Evolutionary conservation across 2,113 vertebrate species (phyloP).

Genomic region (Muntiacus muntjak): DNA sequence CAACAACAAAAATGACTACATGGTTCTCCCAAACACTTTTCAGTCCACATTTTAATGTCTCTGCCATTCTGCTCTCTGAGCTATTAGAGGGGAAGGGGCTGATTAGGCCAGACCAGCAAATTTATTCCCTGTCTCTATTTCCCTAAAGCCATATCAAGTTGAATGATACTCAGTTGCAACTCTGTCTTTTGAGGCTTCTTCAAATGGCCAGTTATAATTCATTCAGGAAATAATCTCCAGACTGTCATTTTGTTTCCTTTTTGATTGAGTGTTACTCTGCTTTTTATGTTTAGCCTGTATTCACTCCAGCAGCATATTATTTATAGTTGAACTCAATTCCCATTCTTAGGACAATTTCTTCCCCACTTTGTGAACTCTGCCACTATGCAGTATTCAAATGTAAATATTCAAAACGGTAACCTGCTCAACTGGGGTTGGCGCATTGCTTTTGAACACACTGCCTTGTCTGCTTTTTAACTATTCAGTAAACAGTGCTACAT

Average conservation of each 20-base stretch:
- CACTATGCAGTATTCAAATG: neutral
- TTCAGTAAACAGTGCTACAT: neutral
- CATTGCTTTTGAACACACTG: neutral
- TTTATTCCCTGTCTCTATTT: conserved; percentile 3
- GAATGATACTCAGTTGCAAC: neutral
- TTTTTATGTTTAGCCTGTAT: conserved; percentile 42
- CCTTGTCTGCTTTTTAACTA: neutral
- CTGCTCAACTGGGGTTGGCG: neutral
- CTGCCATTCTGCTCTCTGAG: neutral
- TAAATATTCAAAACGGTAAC: neutral
- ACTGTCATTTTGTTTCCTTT: neutral
- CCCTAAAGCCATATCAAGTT: neutral
- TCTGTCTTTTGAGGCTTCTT: conserved; percentile 26
- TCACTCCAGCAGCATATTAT: conserved; percentile 24
- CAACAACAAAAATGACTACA: neutral
- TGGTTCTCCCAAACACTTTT: neutral
- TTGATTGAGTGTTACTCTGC: conserved; percentile 35
- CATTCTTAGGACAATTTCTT: neutral
- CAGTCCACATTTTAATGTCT: neutral
- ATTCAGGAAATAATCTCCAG: conserved; percentile 49
- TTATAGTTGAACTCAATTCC: neutral
- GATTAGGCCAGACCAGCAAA: neutral
- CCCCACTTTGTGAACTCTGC: neutral
- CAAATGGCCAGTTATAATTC: conserved; percentile 35
- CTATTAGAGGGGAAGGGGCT: neutral